Evolutionary conservation across 2,113 vertebrate genomes (phyloP).

Genomic region (Prunella fulvescens): DNA sequence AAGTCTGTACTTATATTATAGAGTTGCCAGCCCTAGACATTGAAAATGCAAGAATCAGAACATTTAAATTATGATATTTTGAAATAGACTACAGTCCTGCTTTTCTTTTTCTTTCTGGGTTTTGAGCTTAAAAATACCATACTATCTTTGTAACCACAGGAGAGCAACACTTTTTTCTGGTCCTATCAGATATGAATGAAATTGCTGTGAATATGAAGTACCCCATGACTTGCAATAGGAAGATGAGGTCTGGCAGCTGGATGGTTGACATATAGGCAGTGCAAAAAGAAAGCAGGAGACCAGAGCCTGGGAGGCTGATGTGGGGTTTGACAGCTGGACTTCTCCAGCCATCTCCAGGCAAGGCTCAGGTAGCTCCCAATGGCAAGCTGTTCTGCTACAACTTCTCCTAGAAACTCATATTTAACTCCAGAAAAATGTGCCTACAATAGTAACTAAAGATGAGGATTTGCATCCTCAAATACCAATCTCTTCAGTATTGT

Average conservation of each 20-base stretch:
- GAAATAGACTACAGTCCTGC: background rate
- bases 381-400: background rate
- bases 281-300: background rate
- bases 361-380: background rate
- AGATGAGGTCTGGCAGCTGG: background rate
- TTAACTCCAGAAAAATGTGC: background rate
- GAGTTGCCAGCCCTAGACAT: background rate
- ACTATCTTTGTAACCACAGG: background rate
- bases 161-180: background rate
- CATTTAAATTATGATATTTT: background rate
- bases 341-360: background rate
- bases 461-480: background rate
- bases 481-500: background rate
- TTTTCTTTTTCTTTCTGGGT: background rate
- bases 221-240: background rate
- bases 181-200: background rate
- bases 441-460: background rate
- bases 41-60: background rate
- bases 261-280: background rate
- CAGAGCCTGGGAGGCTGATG: background rate
- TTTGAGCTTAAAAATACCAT: background rate
- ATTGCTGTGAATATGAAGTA: background rate
- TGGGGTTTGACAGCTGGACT: background rate
- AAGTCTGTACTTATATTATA: background rate
- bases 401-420: background rate